These are phyloP conservation scores for Ardeotis arabs DNA, from an alignment of 2,113 vertebrate species.

Conservation along the genomic window DNA sequence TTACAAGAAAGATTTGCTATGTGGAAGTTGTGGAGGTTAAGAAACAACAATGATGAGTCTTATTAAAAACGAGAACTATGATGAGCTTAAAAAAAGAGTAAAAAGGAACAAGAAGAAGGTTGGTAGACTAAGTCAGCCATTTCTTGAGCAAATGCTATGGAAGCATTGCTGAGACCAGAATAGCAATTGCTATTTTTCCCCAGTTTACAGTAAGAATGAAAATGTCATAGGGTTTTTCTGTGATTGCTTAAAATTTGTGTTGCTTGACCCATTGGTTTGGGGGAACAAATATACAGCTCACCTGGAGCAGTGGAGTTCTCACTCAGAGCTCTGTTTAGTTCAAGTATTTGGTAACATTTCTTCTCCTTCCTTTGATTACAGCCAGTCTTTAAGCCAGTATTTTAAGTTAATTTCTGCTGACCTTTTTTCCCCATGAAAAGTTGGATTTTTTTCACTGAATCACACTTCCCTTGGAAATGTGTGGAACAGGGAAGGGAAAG, in stretches of 20 bases:
- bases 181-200: not conserved
- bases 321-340: not conserved
- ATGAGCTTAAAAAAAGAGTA: not conserved
- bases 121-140: not conserved
- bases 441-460: not conserved
- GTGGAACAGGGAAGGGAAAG: not conserved
- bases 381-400: too few relatives aligned
- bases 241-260: not conserved
- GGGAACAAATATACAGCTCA: not conserved
- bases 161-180: not conserved
- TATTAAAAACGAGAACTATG: not conserved
- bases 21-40: not conserved
- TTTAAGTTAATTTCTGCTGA: not conserved
- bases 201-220: not conserved
- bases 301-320: not conserved
- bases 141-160: not conserved
- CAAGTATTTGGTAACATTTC: not conserved
- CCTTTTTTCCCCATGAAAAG: not conserved
- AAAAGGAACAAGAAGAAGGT: not conserved
- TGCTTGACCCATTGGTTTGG: not conserved
- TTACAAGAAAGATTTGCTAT: not conserved
- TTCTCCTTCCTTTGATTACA: not conserved
- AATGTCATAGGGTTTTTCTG: not conserved
- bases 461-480: not conserved
- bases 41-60: not conserved